Percentiles rank a stretch among this genome's conserved stretches.
Evolutionary conservation across 2,797 vertebrate species (phyloP).

Genomic region (Sylvilagus floridanus): DNA sequence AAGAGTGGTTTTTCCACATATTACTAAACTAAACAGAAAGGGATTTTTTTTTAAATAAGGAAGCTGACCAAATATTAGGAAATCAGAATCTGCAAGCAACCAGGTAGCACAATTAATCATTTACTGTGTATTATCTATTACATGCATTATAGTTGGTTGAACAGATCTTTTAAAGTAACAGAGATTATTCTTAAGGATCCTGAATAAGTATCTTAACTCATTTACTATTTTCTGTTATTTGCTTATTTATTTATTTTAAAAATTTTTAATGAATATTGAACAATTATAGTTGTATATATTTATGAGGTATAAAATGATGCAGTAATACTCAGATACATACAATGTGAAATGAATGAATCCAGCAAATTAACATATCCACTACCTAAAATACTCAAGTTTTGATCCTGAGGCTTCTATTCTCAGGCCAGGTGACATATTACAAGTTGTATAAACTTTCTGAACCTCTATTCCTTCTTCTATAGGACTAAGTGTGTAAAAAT

Average conservation of each 20-base stretch:
- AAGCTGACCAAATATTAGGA: background rate
- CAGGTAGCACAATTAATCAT: background rate
- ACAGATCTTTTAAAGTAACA: slow-evolving; percentile 42
- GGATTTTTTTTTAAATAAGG: slow-evolving; percentile 36
- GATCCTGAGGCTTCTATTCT: background rate
- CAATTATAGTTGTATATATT: background rate
- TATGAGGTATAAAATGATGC: background rate
- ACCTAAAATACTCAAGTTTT: background rate
- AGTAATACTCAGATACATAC: background rate
- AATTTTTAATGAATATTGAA: background rate
- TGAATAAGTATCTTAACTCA: slow-evolving; percentile 4
- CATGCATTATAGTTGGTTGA: background rate
- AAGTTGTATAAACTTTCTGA: background rate
- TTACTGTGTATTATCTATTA: background rate
- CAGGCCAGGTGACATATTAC: background rate
- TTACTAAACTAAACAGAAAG: slow-evolving; percentile 36
- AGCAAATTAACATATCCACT: background rate
- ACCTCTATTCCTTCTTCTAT: background rate
- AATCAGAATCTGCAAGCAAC: slow-evolving; percentile 33
- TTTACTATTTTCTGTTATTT: background rate
- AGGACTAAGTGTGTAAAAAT: background rate
- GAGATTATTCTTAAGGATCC: background rate
- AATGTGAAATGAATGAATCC: background rate
- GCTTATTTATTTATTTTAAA: background rate
- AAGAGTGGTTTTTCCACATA: slow-evolving; percentile 46